Conservation (phyloP, 30 jellyfish, hydroid and myxozoan species). For the Cassiopea xamachana region DNA sequence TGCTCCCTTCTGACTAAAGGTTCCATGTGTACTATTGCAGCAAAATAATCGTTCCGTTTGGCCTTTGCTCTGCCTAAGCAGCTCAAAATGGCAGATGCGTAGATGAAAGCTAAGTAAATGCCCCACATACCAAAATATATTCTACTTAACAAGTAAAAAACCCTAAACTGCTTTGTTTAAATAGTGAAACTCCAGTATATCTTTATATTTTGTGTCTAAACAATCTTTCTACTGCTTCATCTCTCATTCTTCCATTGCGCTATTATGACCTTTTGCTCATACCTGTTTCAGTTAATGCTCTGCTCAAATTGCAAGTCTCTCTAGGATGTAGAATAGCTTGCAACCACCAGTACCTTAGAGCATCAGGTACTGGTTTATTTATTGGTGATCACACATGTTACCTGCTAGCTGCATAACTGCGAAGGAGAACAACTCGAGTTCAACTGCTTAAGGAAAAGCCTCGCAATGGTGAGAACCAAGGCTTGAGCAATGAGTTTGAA, state of each 20-base stretch:
- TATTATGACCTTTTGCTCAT: conserved; percentile 43
- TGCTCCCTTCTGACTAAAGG: conserved; percentile 75
- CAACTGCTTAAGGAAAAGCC: background rate
- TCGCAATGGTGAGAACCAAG: background rate
- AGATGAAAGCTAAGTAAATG: background rate
- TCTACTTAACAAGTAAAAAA: background rate
- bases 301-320: conserved; percentile 26
- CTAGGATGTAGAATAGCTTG: background rate
- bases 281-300: conserved; percentile 23
- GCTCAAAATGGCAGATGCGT: background rate
- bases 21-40: conserved; percentile 87
- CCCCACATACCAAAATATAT: background rate
- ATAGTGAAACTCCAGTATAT: background rate
- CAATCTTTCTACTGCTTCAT: conserved; percentile 3
- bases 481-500: no score
- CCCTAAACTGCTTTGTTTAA: background rate
- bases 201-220: background rate
- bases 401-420: background rate
- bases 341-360: conserved; percentile 11
- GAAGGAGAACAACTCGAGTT: conserved; percentile 7
- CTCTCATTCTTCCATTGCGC: background rate
- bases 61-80: conserved; percentile 27
- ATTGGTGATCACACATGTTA: background rate
- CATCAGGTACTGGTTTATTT: conserved; percentile 3
- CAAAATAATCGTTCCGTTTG: conserved; percentile 51